Percentiles rank a stretch among this genome's conserved stretches.
Conservation (phyloP, 2,888 invertebrate genomes). For the Andrena haemorrhoa region DNA sequence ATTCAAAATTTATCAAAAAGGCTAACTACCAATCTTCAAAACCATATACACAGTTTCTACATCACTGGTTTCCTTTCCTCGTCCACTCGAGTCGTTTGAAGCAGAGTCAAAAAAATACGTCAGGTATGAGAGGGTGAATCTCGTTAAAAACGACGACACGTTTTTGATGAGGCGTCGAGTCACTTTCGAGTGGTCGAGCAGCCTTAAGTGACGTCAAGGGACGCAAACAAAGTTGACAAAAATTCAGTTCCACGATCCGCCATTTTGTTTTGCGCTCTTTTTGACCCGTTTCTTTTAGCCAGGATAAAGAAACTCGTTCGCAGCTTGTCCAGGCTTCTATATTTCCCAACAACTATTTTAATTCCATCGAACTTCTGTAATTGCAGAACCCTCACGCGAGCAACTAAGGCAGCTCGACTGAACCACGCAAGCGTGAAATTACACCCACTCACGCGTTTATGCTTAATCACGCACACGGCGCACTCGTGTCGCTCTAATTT, state of each 20-base stretch:
- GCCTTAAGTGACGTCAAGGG: not conserved
- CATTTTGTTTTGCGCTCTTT: not conserved
- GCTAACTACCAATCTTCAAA: too few relatives aligned
- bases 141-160: not conserved
- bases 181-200: not conserved
- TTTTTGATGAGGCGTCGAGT: not conserved
- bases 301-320: slow-evolving; percentile 30
- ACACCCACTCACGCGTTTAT: slow-evolving; percentile 66
- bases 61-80: too few relatives aligned
- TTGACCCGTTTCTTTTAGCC: too few relatives aligned
- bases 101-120: not conserved
- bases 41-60: too few relatives aligned
- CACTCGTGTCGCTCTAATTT: slow-evolving; percentile 40
- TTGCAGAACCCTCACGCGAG: slow-evolving; percentile 41
- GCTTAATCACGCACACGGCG: slow-evolving; percentile 62
- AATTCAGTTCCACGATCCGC: not conserved
- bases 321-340: slow-evolving; percentile 17
- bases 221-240: not conserved
- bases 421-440: slow-evolving; percentile 71
- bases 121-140: not conserved
- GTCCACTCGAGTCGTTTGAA: too few relatives aligned
- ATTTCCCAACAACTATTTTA: not conserved
- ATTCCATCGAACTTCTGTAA: slow-evolving; percentile 23
- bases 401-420: slow-evolving; percentile 54
- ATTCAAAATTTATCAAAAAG: too few relatives aligned